Percentiles rank a stretch among this genome's conserved stretches.
Evolutionary conservation across 2,113 vertebrate species (phyloP).

Genomic region (Hiodon alosoides): DNA sequence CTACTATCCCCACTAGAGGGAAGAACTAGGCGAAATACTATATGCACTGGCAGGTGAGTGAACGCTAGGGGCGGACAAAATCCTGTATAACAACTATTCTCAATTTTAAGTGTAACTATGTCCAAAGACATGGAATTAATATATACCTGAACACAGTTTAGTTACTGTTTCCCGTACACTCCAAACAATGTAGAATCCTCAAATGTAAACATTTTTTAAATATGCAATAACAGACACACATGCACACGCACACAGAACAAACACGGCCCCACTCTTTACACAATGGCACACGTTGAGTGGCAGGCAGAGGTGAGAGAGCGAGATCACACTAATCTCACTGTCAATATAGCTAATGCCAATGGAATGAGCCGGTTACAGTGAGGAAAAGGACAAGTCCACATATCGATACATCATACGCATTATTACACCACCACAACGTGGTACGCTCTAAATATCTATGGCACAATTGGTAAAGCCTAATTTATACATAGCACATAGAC

Average conservation of each 20-base stretch:
- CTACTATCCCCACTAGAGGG: too few relatives aligned
- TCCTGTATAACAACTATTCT: too few relatives aligned
- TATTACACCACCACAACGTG: neutral
- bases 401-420: neutral
- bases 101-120: too few relatives aligned
- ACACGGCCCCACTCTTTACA: neutral
- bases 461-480: neutral
- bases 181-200: too few relatives aligned
- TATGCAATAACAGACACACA: neutral
- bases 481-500: neutral
- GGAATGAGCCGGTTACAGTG: slow-evolving; percentile 32
- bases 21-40: too few relatives aligned
- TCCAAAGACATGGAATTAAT: too few relatives aligned
- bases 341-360: slow-evolving; percentile 44
- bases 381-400: neutral
- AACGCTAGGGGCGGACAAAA: too few relatives aligned
- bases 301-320: slow-evolving; percentile 45
- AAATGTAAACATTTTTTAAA: neutral
- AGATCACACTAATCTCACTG: slow-evolving; percentile 35
- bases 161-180: too few relatives aligned
- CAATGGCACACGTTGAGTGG: slow-evolving; percentile 31
- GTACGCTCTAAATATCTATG: neutral
- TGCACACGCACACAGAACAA: neutral
- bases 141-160: too few relatives aligned
- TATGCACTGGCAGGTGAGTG: too few relatives aligned